Evolutionary conservation across 2,113 vertebrate genomes (phyloP).

Genomic region (Notechis scutatus): DNA sequence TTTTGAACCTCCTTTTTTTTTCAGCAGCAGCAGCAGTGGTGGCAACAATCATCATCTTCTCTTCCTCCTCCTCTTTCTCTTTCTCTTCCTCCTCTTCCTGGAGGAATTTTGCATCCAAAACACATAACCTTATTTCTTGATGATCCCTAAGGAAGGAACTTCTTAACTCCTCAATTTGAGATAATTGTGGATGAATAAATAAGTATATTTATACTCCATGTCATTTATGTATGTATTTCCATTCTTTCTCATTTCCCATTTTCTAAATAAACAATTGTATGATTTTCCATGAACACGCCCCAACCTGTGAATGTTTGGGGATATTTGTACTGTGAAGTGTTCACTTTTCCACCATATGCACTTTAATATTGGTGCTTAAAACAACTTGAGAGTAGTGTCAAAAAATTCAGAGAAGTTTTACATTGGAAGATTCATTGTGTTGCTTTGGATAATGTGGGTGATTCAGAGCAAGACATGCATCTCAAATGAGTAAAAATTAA

Average conservation of each 20-base stretch:
- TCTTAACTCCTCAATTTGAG: neutral
- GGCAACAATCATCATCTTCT: too few species aligned
- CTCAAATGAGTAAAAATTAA: conserved; percentile 23
- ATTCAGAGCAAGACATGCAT: neutral
- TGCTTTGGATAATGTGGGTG: neutral
- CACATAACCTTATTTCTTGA: neutral
- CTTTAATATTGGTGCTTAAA: neutral
- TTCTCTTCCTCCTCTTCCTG: neutral
- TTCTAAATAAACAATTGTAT: neutral
- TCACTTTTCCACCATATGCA: neutral
- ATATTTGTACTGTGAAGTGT: neutral
- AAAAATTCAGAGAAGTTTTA: neutral
- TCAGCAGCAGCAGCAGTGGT: neutral
- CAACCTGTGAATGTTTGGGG: neutral
- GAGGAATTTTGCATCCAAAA: neutral
- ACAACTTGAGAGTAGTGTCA: neutral
- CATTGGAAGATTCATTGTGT: neutral
- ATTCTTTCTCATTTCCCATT: neutral
- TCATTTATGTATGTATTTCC: neutral
- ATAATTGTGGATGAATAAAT: neutral
- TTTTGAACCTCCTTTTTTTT: neutral
- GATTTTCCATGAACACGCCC: neutral
- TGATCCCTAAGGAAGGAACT: neutral
- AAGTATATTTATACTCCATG: neutral
- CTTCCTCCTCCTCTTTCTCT: neutral